Evolutionary conservation across 2,888 invertebrate species (phyloP), one percentile per base, ranked within the genome.

Genomic region (Phasia obesa): DNA sequence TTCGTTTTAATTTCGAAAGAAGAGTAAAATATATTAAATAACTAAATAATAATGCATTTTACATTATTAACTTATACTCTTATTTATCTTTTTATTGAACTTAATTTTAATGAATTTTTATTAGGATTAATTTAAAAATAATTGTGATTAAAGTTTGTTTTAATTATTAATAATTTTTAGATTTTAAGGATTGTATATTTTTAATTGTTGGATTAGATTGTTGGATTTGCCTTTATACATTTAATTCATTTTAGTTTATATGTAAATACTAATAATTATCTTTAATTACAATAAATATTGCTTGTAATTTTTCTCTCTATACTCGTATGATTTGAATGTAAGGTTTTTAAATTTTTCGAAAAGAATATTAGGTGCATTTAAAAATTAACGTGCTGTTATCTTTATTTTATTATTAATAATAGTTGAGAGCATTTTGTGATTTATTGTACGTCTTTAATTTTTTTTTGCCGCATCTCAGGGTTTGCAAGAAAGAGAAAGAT

Each of bases 11-110:
- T 11, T 70, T 55, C 49, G 17, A 38, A 49, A 79, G 42, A 67
- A 42, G 15, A 42, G 15, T 60, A 27, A 27, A 62, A 62, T 65
- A 35, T 47, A 21, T 35, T 74, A 23, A 49, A 49, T 69, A 77
- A 77, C 55, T 77, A 74, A 69, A 31, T 62, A 62, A 59, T 73
- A 77, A 76, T 47, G 47, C 19, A 55, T 73, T 71, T 67, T 38
- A 53, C 47, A 62, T 59, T 77, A 71, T 53, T 49, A 57, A 53
- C 62, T 77, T 69, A 65, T 65, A 57, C 42, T 55, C 31, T 59
- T 35, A 71, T 57, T 51, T 23, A 60, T 35, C 35, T 47, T 1
- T n/a, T 47, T 69, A 27, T 9, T 35, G 7, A 35, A 35, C 11
- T 11, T 11, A 35, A 35, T 35, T 6, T 5, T 35, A 11, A 35